Percentiles rank a stretch among this genome's conserved stretches.
Evolutionary conservation across 2,797 vertebrate genomes (phyloP).

Genomic region (Discoglossus pictus): DNA sequence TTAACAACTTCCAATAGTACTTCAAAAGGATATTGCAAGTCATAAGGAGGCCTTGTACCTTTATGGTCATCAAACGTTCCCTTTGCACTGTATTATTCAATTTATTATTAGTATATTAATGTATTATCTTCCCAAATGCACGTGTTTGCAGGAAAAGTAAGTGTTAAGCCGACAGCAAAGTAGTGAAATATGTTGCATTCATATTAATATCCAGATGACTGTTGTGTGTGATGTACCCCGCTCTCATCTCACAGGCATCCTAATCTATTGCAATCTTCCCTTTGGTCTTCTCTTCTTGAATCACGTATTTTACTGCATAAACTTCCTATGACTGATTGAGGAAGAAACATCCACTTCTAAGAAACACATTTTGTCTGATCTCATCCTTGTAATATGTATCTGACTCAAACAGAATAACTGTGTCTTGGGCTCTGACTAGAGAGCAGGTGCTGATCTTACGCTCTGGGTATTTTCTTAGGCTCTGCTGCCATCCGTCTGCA

Average conservation of each 20-base stretch:
- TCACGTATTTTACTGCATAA: constrained; percentile 30
- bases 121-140: no score
- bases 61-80: no score
- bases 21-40: no score
- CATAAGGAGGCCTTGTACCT: no score
- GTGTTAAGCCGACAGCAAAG: constrained; percentile 21
- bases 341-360: constrained; percentile 44
- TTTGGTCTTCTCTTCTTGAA: constrained; percentile 27
- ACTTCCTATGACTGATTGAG: constrained; percentile 35
- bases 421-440: background rate
- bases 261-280: constrained; percentile 29
- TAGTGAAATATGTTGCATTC: constrained; percentile 27
- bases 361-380: constrained; percentile 48
- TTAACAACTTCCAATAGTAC: no score
- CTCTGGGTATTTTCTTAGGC: background rate
- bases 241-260: constrained; percentile 31
- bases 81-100: no score
- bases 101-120: no score
- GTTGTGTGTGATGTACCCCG: constrained; percentile 29
- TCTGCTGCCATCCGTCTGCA: constrained; percentile 4
- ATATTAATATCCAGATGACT: constrained; percentile 35
- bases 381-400: constrained; percentile 43
- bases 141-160: no score
- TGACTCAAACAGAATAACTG: constrained; percentile 39
- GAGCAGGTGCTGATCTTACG: constrained; percentile 33